phyloP scores from a whole-genome alignment of 2,797 vertebrate species.

The Crocodylus rhombifer region DNA sequence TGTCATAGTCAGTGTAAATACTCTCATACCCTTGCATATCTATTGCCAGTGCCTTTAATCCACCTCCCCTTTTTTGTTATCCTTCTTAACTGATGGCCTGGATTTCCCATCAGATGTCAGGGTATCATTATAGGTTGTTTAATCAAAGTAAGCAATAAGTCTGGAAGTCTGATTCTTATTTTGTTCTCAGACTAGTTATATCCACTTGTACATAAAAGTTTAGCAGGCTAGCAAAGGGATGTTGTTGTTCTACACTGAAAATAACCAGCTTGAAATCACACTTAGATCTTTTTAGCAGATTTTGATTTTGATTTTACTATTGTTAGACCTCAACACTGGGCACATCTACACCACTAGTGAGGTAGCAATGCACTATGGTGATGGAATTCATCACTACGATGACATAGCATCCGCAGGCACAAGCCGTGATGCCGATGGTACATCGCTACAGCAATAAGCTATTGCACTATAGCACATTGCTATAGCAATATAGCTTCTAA shows the following conservation, averaged over 20 bases:
- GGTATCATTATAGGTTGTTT: neutral
- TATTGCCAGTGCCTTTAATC: neutral
- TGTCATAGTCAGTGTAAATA: constrained; percentile 25
- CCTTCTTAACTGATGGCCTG: neutral
- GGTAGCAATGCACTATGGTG: too few species aligned
- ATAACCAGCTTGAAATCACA: neutral
- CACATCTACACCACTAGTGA: too few species aligned
- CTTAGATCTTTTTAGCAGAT: neutral
- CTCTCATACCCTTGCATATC: neutral
- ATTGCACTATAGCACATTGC: too few species aligned
- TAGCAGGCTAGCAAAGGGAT: neutral
- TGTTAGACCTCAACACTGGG: neutral
- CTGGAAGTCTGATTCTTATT: neutral
- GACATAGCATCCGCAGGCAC: too few species aligned
- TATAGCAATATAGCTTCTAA: too few species aligned
- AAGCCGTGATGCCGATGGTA: too few species aligned
- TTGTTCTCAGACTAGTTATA: neutral
- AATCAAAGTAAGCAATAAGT: neutral
- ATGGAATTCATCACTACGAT: too few species aligned
- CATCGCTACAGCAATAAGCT: too few species aligned
- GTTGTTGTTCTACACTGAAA: fast-evolving
- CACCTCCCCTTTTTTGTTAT: neutral
- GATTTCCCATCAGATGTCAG: constrained; percentile 3
- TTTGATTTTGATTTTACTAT: neutral
- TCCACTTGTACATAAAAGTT: neutral